phyloP scores from a whole-genome alignment of 2,797 vertebrate species.

The Lutjanus argentimaculatus region DNA sequence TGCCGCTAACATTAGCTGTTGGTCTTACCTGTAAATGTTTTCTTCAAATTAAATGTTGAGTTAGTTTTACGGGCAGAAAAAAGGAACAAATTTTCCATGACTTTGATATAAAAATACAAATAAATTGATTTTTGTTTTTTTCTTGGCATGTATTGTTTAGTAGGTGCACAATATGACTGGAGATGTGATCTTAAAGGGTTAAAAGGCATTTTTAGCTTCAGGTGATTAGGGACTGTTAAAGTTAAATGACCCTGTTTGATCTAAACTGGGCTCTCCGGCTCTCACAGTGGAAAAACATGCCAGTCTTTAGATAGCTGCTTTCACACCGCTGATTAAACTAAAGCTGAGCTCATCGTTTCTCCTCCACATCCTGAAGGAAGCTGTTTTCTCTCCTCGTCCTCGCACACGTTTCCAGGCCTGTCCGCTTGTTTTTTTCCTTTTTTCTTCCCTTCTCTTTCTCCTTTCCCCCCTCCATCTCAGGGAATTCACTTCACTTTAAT shows the following conservation, averaged over 20 bases:
- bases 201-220: too few relatives aligned
- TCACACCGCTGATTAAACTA: slow-evolving; percentile 41
- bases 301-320: slow-evolving; percentile 47
- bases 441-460: not conserved
- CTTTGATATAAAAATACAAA: too few relatives aligned
- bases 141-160: too few relatives aligned
- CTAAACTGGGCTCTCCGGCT: slow-evolving; percentile 15
- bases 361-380: slow-evolving; percentile 68
- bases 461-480: slow-evolving; percentile 73
- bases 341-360: slow-evolving; percentile 64
- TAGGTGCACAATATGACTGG: too few relatives aligned
- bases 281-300: slow-evolving; percentile 30
- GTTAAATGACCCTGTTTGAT: slow-evolving; percentile 46
- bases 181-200: too few relatives aligned
- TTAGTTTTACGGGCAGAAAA: too few relatives aligned
- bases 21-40: too few relatives aligned
- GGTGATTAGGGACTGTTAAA: slow-evolving; percentile 44
- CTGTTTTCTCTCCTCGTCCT: slow-evolving; percentile 49
- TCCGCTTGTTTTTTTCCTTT: slow-evolving; percentile 68
- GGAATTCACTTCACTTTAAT: slow-evolving; percentile 89
- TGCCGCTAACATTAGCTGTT: too few relatives aligned
- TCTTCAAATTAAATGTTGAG: too few relatives aligned
- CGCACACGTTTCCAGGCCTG: slow-evolving; percentile 38
- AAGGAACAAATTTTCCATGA: too few relatives aligned
- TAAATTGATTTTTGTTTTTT: too few relatives aligned